Base-by-base conservation (phyloP, 2,797 vertebrate genomes). In the Pseudopleuronectes americanus region DNA sequence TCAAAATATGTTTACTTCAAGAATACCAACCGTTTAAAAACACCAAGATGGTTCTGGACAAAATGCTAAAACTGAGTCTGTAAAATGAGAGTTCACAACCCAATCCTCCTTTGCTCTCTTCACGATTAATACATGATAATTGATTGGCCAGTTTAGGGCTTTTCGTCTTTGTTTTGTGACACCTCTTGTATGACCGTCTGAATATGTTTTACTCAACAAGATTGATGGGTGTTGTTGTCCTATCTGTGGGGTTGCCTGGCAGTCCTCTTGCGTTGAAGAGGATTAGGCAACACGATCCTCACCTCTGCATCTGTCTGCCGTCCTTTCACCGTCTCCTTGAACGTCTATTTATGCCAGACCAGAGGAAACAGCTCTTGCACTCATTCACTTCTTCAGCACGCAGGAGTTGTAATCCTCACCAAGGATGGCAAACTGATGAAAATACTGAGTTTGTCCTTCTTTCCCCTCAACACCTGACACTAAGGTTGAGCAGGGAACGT, bases 401-500 rank as follows among this genome's bases (percentile, higher is more conserved):
- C 36, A 52, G 12, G 23, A 17, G 12, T 6, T 22, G 58, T 61
- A 54, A 19, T 19, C 28, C 19, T 68, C 22, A 33, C 41, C 48
- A 38, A 71, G n/a, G 54, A 45, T 66, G 47, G 21, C 31, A 41
- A 57, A 23, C 55, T 67, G 28, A 78, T 68, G 47, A 54, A 43
- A 55, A 80, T 36, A 36, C 16, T 56, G 36, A 72, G 38, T 51
- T 3, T 22, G 17, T 45, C 57, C 49, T 43, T 17, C 7, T 57
- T 74, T 77, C 41, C 72, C 28, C 22, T 70, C n/a, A 53, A 54
- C 70, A 64, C 66, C 65, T 47, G 57, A 74, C 53, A 53, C 57
- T 38, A 43, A 62, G 24, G 17, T 77, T 84, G 77, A 85, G 84
- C 81, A 83, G 82, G 74, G 80, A 74, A 79, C 70, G 79, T 80